Evolutionary conservation across 2,113 vertebrate species (phyloP), one percentile per base, ranked within the genome.

Genomic region (Natator depressus): DNA sequence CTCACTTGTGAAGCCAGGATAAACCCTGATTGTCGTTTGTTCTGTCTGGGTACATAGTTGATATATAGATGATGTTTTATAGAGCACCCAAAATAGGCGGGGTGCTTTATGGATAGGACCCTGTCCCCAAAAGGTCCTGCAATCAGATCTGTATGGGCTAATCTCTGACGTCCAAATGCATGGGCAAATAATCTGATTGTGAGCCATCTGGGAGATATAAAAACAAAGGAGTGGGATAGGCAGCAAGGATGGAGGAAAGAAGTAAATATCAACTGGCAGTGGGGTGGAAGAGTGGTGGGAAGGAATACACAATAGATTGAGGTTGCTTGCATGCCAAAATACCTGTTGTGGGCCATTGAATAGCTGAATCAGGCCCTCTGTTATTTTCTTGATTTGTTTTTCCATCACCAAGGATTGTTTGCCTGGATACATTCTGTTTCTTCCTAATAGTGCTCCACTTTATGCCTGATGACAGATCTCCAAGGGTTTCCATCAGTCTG

Each of bases 281-380:
- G 11, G 20, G 75, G 17, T 20, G 35, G 62, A n/a, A n/a, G 17
- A 38, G 65, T 69, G 65, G 7, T 10, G 35, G n/a, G 35, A 38
- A 72, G 65, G 19, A 20, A 72, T 38, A 72, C 65, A 72, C 35
- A 38, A 20, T 72, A 72, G n/a, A 42, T 12, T 75, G 20, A 78
- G 75, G 75, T 6, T 78, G 42, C 75, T 38, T 27, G 42, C 6
- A 16, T 47, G 11, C 24, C 25, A 47, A 5, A 27, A 76, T 78
- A 13, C n/a, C 3, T 78, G n/a, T 17, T 22, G 25, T 49, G 54
- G 46, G 35, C 17, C 19, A 8, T 1, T 8, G 0, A 4, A 69
- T 1, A 13, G 2, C 20, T 47, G 75, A 47, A 29, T 35, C 65
- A 7, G 75, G 31, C 22, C 8, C 38, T 47, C 42, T 47, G 16